A percentile compares a stretch with the other conserved stretches of the same genome.
These are phyloP conservation scores for Seriola aureovittata DNA, from an alignment of 2,113 vertebrate species.

Conservation along the genomic window DNA sequence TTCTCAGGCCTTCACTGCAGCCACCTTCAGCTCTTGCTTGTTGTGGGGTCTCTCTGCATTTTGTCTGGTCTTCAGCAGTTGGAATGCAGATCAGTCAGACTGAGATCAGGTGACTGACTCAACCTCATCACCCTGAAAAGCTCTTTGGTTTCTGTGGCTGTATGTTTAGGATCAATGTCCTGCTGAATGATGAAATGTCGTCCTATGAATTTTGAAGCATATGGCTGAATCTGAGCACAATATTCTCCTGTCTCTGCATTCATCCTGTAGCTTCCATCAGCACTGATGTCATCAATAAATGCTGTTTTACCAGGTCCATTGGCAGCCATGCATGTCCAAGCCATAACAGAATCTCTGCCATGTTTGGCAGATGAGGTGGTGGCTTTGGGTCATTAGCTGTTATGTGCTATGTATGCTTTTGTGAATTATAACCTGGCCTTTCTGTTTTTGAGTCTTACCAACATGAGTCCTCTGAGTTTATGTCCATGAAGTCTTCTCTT, in stretches of 20 bases:
- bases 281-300: background rate
- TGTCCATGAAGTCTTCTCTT: background rate
- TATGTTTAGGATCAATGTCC: background rate
- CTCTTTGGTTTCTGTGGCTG: background rate
- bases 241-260: background rate
- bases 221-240: background rate
- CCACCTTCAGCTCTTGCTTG: background rate
- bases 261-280: background rate
- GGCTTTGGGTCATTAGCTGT: background rate
- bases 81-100: background rate
- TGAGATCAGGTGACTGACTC: background rate
- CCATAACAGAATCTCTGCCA: background rate
- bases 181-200: background rate
- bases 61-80: background rate
- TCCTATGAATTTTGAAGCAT: too few species aligned
- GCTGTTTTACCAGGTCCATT: background rate
- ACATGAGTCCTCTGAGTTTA: background rate
- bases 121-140: background rate
- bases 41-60: background rate
- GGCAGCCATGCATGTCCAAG: too few species aligned
- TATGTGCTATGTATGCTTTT: too few species aligned
- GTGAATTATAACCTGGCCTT: too few species aligned
- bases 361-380: background rate
- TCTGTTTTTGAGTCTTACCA: background rate
- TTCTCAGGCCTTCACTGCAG: too few species aligned